Evolutionary conservation across 2,797 vertebrate genomes (phyloP), one percentile per base, ranked within the genome.

Genomic region (Psittacula derbiana): DNA sequence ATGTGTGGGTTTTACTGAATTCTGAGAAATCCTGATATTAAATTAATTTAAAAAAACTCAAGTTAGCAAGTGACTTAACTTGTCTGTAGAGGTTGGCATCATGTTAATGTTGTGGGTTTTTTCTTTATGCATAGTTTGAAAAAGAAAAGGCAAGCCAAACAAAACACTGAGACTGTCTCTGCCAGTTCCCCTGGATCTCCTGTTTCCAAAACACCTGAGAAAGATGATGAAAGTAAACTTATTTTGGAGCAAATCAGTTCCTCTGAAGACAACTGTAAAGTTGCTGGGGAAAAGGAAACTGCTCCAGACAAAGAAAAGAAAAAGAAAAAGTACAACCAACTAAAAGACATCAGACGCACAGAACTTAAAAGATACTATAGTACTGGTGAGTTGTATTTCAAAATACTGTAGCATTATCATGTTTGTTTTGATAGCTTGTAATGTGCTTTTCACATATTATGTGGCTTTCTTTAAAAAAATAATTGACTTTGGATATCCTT

Each of bases 301-400:
- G 33, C 62, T 71, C 88, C 97, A 46, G 98, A 98, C 80, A 98
- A 97, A 62, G 97, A 98, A 93, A 98, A 98, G 91, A 98, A 97
- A 69, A 98, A 98, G 97, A 98, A 98, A 86, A 98, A 98, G 86
- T 97, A 95, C 80, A 97, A 82, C 70, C 98, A 98, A 80, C 91
- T 97, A 79, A 98, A 98, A 84, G 98, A 98, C 79, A 97, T 98
- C 88, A 97, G 98, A 66, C 98, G 98, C 47, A 98, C 98, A 52
- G 98, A 98, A 65, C 97, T 98, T 30, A 98, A 98, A 96, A 97
- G 97, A 96, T 98, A 98, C 46, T 98, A 98, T 12, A 97, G 81
- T 69, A 96, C 96, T 28, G 93, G 96, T 97, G 94, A 95, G 96
- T 86, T 62, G 38, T 2, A 8, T 65, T 69, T 58, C 55, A 24